Conservation (phyloP, 2,113 vertebrate genomes). For the Ammodytes marinus region DNA sequence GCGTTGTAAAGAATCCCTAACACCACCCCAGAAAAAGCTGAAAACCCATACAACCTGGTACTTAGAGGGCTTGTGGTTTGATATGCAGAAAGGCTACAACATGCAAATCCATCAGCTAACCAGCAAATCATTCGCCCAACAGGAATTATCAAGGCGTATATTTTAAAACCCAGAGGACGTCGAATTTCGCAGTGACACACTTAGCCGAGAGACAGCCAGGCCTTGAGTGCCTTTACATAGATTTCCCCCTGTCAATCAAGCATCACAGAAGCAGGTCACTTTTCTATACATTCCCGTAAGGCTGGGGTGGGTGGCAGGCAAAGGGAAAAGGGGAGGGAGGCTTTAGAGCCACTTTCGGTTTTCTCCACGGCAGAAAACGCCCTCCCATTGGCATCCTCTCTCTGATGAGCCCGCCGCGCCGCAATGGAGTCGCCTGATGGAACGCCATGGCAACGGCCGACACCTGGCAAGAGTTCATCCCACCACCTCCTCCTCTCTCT, state of each 20-base stretch:
- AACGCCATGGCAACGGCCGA: conserved; percentile 96
- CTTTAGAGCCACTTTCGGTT: conserved; percentile 73
- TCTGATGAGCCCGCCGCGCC: conserved; percentile 86
- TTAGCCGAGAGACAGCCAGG: conserved; percentile 39
- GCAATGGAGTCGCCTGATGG: conserved; percentile 95
- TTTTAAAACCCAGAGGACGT: conserved; percentile 44
- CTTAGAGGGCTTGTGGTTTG: neutral
- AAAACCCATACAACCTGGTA: conserved; percentile 24
- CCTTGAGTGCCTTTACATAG: conserved; percentile 50
- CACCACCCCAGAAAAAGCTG: neutral
- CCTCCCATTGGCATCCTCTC: conserved; percentile 90
- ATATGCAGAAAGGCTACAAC: neutral
- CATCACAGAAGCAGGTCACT: conserved; percentile 44
- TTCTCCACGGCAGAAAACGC: conserved; percentile 55
- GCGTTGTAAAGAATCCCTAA: neutral
- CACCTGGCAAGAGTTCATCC: conserved; percentile 88
- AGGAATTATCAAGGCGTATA: conserved; percentile 32
- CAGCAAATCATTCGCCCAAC: conserved; percentile 21
- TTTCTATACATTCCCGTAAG: conserved; percentile 64
- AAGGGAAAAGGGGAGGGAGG: neutral
- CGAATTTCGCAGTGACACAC: conserved; percentile 44
- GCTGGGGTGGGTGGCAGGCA: conserved; percentile 35
- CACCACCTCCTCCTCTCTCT: conserved; percentile 65
- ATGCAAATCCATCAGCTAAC: conserved; percentile 34
- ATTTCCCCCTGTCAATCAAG: conserved; percentile 69